phyloP scores from a whole-genome alignment of 2,797 vertebrate genomes.

The Antrozous pallidus region DNA sequence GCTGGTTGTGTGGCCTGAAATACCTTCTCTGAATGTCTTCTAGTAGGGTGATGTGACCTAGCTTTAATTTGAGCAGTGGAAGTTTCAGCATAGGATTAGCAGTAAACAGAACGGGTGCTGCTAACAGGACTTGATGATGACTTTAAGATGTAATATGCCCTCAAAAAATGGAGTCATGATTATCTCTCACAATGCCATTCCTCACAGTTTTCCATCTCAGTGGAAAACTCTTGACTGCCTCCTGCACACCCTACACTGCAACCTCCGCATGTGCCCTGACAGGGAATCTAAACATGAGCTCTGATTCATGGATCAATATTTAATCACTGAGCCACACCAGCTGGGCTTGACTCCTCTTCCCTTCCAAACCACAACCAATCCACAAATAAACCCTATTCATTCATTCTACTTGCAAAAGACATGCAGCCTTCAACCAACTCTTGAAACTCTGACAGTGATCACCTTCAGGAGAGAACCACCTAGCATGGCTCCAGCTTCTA shows the following conservation, averaged over 20 bases:
- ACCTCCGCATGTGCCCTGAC: too few relatives aligned
- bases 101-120: background rate
- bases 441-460: background rate
- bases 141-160: background rate
- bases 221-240: background rate
- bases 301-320: too few relatives aligned
- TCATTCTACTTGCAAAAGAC: background rate
- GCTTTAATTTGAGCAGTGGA: background rate
- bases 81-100: background rate
- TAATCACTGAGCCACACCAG: too few relatives aligned
- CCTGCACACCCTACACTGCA: too few relatives aligned
- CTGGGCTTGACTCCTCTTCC: background rate
- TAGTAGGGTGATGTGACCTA: accelerated
- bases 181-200: background rate
- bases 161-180: too few relatives aligned
- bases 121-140: background rate
- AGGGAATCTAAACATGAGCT: too few relatives aligned
- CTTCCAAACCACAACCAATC: background rate
- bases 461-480: too few relatives aligned
- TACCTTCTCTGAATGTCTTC: background rate
- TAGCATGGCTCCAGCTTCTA: too few relatives aligned
- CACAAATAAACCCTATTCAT: background rate
- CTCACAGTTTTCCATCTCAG: background rate
- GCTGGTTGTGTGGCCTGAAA: background rate
- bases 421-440: background rate